phyloP scores from a whole-genome alignment of 2,797 vertebrate genomes.

The Rhadinocentrus ornatus region DNA sequence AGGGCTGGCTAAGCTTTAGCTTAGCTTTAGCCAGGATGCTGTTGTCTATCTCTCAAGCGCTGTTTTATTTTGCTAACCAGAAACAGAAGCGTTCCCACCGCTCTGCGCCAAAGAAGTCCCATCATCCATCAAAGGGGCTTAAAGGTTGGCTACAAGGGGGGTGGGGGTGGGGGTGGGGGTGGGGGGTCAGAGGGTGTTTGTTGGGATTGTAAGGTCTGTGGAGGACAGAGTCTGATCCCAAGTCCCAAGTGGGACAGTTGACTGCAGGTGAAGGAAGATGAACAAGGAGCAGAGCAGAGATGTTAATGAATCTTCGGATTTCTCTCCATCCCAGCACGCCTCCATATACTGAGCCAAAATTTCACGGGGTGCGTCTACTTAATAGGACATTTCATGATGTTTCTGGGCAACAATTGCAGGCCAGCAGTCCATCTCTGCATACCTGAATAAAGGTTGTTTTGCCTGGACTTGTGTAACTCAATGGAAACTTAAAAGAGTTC shows the following conservation, averaged over 20 bases:
- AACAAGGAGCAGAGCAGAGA: constrained; percentile 72
- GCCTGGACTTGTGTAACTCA: constrained; percentile 22
- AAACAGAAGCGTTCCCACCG: constrained; percentile 88
- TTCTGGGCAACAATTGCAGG: constrained; percentile 26
- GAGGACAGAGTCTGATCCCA: constrained; percentile 58
- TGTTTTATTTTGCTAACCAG: constrained; percentile 83
- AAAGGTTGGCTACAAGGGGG: constrained; percentile 54
- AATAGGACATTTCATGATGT: constrained; percentile 17
- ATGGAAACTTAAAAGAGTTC: constrained; percentile 8
- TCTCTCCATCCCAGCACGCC: constrained; percentile 53
- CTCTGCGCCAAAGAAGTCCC: constrained; percentile 78
- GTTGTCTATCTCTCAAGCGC: constrained; percentile 65
- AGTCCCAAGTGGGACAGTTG: constrained; percentile 69
- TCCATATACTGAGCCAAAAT: constrained; percentile 21
- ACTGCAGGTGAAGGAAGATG: constrained; percentile 79
- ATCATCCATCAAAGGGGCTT: constrained; percentile 85
- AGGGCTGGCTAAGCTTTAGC: constrained; percentile 68
- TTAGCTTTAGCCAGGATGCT: constrained; percentile 67
- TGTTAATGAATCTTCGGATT: constrained; percentile 75
- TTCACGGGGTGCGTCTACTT: constrained; percentile 9
- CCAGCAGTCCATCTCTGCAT: background rate
- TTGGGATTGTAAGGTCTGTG: constrained; percentile 39
- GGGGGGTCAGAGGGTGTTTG: constrained; percentile 58
- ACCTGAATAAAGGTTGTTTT: constrained; percentile 29
- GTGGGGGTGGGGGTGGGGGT: constrained; percentile 48